Percentiles rank a stretch among this genome's conserved stretches.
Evolutionary conservation across 2,888 invertebrate species (phyloP).

Genomic region (Octonoba sinensis): DNA sequence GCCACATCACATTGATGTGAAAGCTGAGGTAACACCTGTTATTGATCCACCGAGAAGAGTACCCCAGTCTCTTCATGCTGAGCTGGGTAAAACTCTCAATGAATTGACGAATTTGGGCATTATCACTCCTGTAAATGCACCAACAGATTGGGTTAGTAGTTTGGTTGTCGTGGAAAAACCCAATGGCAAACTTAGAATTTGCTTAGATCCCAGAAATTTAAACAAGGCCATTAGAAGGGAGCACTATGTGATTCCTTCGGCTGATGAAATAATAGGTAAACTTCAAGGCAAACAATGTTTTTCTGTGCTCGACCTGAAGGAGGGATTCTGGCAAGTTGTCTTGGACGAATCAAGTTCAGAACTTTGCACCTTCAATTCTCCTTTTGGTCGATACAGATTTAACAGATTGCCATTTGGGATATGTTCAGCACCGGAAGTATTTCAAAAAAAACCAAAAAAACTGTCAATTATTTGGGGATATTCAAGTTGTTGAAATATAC

Average conservation of each 20-base stretch:
- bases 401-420: neutral
- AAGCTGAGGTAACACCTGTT: neutral
- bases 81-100: neutral
- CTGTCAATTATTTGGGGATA: neutral
- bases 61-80: neutral
- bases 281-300: neutral
- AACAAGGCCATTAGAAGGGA: neutral
- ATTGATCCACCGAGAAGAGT: constrained; percentile 1
- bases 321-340: too few relatives aligned
- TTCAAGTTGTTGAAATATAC: neutral
- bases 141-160: too few relatives aligned
- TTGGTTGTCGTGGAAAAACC: too few relatives aligned
- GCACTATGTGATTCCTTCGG: too few relatives aligned
- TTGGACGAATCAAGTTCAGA: neutral
- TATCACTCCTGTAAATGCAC: too few relatives aligned
- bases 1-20: constrained; percentile 2
- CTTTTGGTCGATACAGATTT: neutral
- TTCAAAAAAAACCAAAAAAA: constrained; percentile 3
- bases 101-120: neutral
- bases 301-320: neutral
- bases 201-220: neutral
- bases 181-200: too few relatives aligned
- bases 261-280: too few relatives aligned
- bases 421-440: too few relatives aligned
- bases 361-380: neutral